Evolutionary conservation across 2,888 invertebrate genomes (phyloP).

Genomic region (Xestoiulus laeticollis): DNA sequence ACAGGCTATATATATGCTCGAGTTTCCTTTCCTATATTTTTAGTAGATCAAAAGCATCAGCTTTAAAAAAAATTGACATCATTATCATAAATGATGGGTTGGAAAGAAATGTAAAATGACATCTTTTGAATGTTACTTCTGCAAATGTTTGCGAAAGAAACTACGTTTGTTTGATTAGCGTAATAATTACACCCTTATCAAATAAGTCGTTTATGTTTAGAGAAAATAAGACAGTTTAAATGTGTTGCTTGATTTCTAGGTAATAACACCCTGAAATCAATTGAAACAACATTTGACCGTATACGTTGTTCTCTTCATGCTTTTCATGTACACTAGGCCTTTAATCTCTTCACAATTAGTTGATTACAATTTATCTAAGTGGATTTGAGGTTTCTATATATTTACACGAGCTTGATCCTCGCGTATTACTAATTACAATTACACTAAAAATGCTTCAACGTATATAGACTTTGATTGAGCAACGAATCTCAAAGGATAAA

Average conservation of each 20-base stretch:
- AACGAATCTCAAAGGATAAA: neutral
- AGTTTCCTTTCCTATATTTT: neutral
- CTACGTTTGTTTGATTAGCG: neutral
- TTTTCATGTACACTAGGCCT: neutral
- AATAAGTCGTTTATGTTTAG: neutral
- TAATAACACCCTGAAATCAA: neutral
- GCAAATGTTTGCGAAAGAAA: neutral
- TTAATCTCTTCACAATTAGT: conserved; percentile 15
- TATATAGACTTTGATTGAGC: conserved; percentile 17
- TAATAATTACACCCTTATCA: neutral
- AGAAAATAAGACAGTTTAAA: neutral
- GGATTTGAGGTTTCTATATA: neutral
- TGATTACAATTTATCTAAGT: conserved; percentile 25
- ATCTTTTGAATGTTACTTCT: neutral
- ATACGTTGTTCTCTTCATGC: neutral
- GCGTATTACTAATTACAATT: neutral
- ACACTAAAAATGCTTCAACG: neutral
- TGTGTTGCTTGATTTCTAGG: neutral
- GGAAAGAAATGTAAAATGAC: neutral
- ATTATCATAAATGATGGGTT: neutral
- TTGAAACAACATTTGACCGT: neutral
- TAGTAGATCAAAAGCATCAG: neutral
- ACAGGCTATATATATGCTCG: neutral
- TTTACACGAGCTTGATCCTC: neutral
- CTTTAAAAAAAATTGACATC: neutral